Evolutionary conservation across 1,140 invertebrate genomes (phyloP).

Genomic region (Saccostrea cuccullata): DNA sequence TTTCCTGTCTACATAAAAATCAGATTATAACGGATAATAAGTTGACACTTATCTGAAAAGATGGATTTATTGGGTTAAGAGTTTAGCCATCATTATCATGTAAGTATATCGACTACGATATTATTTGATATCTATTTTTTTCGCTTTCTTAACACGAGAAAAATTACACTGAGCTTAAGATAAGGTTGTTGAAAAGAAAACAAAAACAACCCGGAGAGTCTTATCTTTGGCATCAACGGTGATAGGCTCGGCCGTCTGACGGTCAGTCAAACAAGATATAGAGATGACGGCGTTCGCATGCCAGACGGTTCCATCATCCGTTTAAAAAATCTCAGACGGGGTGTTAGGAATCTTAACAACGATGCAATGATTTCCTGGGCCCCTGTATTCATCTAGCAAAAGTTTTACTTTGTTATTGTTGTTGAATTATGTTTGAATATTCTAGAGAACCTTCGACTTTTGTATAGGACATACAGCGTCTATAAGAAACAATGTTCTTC

Average conservation of each 20-base stretch:
- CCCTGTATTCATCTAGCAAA: not conserved
- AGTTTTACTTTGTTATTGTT: not conserved
- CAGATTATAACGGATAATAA: slow-evolving; percentile 8
- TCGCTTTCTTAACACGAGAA: not conserved
- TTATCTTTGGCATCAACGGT: not conserved
- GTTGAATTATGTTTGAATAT: not conserved
- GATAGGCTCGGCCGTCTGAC: not conserved
- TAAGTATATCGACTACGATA: slow-evolving; percentile 1
- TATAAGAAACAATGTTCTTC: not conserved
- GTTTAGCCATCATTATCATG: not conserved
- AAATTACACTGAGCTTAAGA: not conserved
- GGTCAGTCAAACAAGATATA: not conserved
- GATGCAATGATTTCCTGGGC: not conserved
- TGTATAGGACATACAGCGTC: not conserved
- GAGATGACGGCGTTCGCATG: not conserved
- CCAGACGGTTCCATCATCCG: not conserved
- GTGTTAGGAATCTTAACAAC: not conserved
- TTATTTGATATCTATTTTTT: not conserved
- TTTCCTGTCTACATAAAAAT: slow-evolving; percentile 22
- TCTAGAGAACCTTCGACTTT: not conserved
- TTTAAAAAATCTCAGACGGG: not conserved
- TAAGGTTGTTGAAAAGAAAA: slow-evolving; percentile 15
- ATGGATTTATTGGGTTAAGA: not conserved
- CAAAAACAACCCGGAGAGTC: not conserved
- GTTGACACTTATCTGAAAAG: not conserved